phyloP scores from a whole-genome alignment of 2,113 vertebrate genomes.

The Malurus melanocephalus region DNA sequence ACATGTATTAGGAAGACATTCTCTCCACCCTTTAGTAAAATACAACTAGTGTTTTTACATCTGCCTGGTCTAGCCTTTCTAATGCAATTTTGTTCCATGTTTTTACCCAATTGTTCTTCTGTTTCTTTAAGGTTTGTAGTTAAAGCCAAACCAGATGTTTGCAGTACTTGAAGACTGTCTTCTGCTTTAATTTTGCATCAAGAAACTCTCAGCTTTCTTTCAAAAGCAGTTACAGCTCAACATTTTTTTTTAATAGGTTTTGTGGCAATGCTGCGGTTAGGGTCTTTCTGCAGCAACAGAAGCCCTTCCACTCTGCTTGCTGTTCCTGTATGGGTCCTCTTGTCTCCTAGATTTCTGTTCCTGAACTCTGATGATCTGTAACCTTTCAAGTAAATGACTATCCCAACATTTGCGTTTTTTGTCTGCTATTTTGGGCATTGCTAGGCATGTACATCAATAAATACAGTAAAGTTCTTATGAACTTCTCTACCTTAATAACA shows the following conservation, averaged over 20 bases:
- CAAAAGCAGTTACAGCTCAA: neutral
- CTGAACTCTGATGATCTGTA: neutral
- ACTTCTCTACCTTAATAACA: neutral
- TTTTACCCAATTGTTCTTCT: neutral
- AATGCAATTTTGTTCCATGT: neutral
- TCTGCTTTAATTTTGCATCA: neutral
- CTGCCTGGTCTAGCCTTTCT: neutral
- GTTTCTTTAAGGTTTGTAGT: neutral
- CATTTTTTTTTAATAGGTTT: neutral
- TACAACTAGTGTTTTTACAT: neutral
- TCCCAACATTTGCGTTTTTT: neutral
- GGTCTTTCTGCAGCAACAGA: neutral
- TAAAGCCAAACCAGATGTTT: neutral
- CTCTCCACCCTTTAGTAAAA: neutral
- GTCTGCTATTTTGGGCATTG: neutral
- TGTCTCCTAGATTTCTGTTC: neutral
- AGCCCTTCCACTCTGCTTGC: neutral
- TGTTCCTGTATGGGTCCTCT: neutral
- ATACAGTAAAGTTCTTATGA: accelerated
- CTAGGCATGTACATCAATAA: neutral
- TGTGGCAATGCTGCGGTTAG: neutral
- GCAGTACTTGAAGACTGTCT: neutral
- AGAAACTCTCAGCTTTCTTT: neutral
- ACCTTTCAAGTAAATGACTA: neutral
- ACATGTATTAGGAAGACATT: neutral